These are phyloP conservation scores for Pilophorus perplexus DNA, from an alignment of 2,888 invertebrate genomes.

Conservation along the genomic window DNA sequence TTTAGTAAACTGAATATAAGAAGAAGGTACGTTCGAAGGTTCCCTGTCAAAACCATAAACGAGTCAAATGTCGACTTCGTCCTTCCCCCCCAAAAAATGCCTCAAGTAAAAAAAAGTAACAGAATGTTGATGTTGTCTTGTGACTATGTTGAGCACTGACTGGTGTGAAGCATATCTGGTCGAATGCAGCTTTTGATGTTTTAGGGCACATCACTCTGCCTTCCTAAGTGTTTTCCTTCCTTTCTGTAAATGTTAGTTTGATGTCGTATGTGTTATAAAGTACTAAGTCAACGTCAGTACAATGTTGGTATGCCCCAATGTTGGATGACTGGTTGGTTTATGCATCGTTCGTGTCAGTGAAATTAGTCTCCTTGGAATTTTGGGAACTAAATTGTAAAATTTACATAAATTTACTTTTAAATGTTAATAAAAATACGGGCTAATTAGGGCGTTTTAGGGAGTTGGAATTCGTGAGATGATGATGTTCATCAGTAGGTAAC, in stretches of 20 bases:
- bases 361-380: too few relatives aligned
- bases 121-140: not conserved
- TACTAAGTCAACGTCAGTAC: too few relatives aligned
- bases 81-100: not conserved
- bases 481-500: too few relatives aligned
- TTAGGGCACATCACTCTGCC: not conserved
- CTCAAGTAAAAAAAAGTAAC: not conserved
- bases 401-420: too few relatives aligned
- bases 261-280: not conserved
- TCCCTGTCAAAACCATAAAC: not conserved
- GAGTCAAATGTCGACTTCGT: not conserved
- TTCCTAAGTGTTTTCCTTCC: not conserved
- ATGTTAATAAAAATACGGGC: too few relatives aligned
- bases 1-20: too few relatives aligned
- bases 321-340: too few relatives aligned
- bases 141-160: not conserved
- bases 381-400: too few relatives aligned
- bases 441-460: too few relatives aligned
- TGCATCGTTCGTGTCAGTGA: too few relatives aligned
- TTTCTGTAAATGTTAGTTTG: not conserved
- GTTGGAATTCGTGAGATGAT: too few relatives aligned
- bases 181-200: not conserved
- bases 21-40: not conserved
- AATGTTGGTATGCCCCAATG: too few relatives aligned
- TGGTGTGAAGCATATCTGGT: not conserved